These are phyloP conservation scores for Orestias chungarensis DNA, from an alignment of 2,797 vertebrate genomes.

Conservation along the genomic window DNA sequence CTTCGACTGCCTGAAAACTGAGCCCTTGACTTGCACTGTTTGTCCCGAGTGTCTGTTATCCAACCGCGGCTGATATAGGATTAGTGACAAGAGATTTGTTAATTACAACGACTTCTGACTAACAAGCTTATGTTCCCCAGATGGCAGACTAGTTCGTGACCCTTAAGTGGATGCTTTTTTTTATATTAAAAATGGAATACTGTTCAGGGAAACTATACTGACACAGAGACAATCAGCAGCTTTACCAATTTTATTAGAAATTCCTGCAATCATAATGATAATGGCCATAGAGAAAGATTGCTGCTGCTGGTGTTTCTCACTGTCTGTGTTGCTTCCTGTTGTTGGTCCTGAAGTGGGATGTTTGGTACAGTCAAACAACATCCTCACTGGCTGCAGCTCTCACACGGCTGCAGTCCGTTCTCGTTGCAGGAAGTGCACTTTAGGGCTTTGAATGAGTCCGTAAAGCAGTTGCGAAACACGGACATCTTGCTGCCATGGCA, in stretches of 20 bases:
- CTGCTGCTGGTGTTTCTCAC: slow-evolving; percentile 22
- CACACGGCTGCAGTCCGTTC: slow-evolving; percentile 94
- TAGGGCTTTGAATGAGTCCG: slow-evolving; percentile 98
- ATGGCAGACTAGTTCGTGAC: slow-evolving; percentile 27
- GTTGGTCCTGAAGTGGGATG: slow-evolving; percentile 26
- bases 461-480: slow-evolving; percentile 97
- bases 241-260: slow-evolving; percentile 69
- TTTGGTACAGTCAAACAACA: slow-evolving; percentile 69
- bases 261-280: slow-evolving; percentile 50
- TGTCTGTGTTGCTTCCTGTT: slow-evolving; percentile 38
- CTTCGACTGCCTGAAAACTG: slow-evolving; percentile 33
- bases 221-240: neutral
- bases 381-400: slow-evolving; percentile 84
- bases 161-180: neutral
- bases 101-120: slow-evolving; percentile 44
- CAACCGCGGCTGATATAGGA: slow-evolving; percentile 57
- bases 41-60: slow-evolving; percentile 25
- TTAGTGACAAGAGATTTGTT: slow-evolving; percentile 51
- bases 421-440: slow-evolving; percentile 98
- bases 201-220: neutral
- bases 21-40: slow-evolving; percentile 53
- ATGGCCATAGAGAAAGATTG: slow-evolving; percentile 64
- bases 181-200: slow-evolving; percentile 1
- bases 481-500: slow-evolving; percentile 99
- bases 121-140: slow-evolving; percentile 50